phyloP scores from a whole-genome alignment of 2,113 vertebrate genomes.

The Xiphias gladius region DNA sequence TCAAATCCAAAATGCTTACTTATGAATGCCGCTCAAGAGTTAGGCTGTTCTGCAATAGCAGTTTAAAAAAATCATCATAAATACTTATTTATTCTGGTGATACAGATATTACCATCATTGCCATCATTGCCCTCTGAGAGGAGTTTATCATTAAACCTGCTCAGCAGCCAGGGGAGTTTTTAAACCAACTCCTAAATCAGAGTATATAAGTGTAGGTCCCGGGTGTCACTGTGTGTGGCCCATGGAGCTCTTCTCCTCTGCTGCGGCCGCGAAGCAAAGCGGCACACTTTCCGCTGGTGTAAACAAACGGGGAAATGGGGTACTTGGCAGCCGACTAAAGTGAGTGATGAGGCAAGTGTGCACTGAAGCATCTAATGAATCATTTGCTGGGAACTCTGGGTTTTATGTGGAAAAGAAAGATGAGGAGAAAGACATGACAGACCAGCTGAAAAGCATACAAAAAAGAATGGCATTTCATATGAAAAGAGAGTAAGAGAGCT shows the following conservation, averaged over 20 bases:
- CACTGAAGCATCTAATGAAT: slow-evolving; percentile 82
- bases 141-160: slow-evolving; percentile 61
- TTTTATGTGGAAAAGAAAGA: slow-evolving; percentile 80
- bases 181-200: slow-evolving; percentile 63
- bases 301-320: slow-evolving; percentile 83
- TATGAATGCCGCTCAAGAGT: slow-evolving; percentile 1
- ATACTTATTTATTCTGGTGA: not conserved
- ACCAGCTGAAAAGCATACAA: slow-evolving; percentile 43
- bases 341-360: slow-evolving; percentile 82
- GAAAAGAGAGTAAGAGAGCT: slow-evolving; percentile 38
- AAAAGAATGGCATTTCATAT: slow-evolving; percentile 45
- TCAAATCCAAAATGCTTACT: not conserved
- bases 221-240: slow-evolving; percentile 81
- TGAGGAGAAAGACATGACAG: slow-evolving; percentile 68
- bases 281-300: slow-evolving; percentile 74
- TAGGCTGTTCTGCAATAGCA: not conserved
- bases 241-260: slow-evolving; percentile 51
- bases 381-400: slow-evolving; percentile 77
- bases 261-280: slow-evolving; percentile 67
- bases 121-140: slow-evolving; percentile 13
- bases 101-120: slow-evolving; percentile 38
- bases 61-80: not conserved
- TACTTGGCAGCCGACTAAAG: slow-evolving; percentile 79
- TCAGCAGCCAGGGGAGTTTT: slow-evolving; percentile 42
- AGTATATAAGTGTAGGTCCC: slow-evolving; percentile 64